phyloP scores from a whole-genome alignment of 2,888 invertebrate genomes.

The Lithodes maja region DNA sequence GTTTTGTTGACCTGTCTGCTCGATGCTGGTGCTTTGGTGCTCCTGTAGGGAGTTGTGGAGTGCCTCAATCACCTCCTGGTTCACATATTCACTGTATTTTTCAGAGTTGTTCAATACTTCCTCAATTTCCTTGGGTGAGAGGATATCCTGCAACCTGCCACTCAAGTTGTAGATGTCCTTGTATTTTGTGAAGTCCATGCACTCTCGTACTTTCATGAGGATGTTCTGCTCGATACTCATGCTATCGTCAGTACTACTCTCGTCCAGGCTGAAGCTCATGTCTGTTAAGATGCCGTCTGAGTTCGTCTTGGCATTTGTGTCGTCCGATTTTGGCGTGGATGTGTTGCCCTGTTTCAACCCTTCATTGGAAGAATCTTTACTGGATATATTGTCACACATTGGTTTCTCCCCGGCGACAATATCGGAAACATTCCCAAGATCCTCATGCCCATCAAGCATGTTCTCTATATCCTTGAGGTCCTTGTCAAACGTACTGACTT shows the following conservation, averaged over 20 bases:
- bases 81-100: conserved; percentile 72
- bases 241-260: conserved; percentile 43
- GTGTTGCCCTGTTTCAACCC: conserved; percentile 28
- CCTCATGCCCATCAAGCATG: conserved; percentile 54
- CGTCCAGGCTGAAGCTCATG: conserved; percentile 35
- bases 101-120: conserved; percentile 73
- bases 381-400: neutral
- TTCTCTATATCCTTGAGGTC: conserved; percentile 63
- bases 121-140: conserved; percentile 73
- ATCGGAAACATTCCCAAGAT: conserved; percentile 50
- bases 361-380: neutral
- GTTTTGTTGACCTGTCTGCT: no score
- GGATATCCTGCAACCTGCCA: conserved; percentile 73
- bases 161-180: conserved; percentile 73
- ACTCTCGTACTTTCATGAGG: conserved; percentile 71
- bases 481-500: conserved; percentile 45
- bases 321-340: conserved; percentile 63
- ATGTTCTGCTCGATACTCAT: conserved; percentile 71
- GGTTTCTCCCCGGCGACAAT: conserved; percentile 31
- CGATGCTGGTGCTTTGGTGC: no score
- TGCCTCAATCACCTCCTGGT: conserved; percentile 73
- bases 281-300: conserved; percentile 7
- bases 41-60: conserved; percentile 71
- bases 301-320: conserved; percentile 25
- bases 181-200: conserved; percentile 72